These are phyloP conservation scores for Lacerta agilis DNA, from an alignment of 2,797 vertebrate species.

Conservation along the genomic window DNA sequence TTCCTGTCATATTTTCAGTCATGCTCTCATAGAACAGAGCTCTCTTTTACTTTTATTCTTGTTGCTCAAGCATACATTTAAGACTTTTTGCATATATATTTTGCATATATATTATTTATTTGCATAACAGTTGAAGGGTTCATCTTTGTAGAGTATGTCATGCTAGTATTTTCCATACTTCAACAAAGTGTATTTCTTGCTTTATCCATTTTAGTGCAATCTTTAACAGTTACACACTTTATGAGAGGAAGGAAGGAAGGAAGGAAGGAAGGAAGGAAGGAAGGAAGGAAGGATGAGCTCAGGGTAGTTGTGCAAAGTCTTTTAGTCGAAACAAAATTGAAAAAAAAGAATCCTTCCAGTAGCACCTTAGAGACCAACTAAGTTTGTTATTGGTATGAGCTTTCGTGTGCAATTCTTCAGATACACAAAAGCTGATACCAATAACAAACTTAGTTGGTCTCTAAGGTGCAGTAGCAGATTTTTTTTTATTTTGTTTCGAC, in stretches of 20 bases:
- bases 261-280: neutral
- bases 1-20: neutral
- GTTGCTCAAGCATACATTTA: neutral
- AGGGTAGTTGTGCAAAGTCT: neutral
- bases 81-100: neutral
- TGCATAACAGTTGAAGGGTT: neutral
- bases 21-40: neutral
- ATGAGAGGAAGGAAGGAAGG: neutral
- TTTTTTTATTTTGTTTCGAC: too few species aligned
- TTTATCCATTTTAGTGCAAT: neutral
- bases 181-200: neutral
- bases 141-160: neutral
- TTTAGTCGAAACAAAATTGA: neutral
- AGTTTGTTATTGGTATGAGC: too few species aligned
- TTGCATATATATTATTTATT: neutral
- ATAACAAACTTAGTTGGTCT: too few species aligned
- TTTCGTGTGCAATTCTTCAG: too few species aligned
- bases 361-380: too few species aligned
- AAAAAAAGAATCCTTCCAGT: too few species aligned
- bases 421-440: too few species aligned
- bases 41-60: neutral
- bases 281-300: neutral
- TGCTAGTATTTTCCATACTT: too few species aligned
- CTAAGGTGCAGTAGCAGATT: too few species aligned
- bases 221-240: neutral